Evolutionary conservation across 2,888 invertebrate species (phyloP).

Genomic region (Nasonovia ribisnigri): DNA sequence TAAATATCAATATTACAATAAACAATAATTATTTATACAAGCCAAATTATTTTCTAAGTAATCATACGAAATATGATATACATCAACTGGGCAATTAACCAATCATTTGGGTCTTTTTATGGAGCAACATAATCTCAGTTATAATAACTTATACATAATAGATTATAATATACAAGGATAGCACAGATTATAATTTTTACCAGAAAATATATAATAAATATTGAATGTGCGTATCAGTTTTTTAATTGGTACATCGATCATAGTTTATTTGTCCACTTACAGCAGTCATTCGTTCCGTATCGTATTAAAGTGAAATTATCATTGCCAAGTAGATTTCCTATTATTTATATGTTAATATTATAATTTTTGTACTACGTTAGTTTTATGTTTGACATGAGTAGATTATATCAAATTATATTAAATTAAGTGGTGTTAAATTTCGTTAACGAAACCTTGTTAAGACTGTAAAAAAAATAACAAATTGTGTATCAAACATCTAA

Average conservation of each 20-base stretch:
- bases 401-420: not conserved
- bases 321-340: not conserved
- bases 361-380: not conserved
- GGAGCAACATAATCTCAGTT: not conserved
- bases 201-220: conserved; percentile 6
- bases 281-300: not conserved
- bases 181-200: not conserved
- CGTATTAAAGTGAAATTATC: not conserved
- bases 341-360: not conserved
- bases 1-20: not conserved
- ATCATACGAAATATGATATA: not conserved
- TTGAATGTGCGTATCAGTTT: not conserved
- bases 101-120: not conserved
- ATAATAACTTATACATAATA: conserved; percentile 6
- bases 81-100: not conserved
- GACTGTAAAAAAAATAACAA: not conserved
- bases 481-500: not conserved
- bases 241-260: not conserved
- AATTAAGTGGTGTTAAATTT: not conserved
- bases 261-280: not conserved
- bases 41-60: not conserved
- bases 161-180: not conserved
- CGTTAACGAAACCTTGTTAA: not conserved
- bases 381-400: not conserved
- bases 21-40: not conserved